Conservation (phyloP, 2,797 vertebrate species). For the Tragopan temminckii region DNA sequence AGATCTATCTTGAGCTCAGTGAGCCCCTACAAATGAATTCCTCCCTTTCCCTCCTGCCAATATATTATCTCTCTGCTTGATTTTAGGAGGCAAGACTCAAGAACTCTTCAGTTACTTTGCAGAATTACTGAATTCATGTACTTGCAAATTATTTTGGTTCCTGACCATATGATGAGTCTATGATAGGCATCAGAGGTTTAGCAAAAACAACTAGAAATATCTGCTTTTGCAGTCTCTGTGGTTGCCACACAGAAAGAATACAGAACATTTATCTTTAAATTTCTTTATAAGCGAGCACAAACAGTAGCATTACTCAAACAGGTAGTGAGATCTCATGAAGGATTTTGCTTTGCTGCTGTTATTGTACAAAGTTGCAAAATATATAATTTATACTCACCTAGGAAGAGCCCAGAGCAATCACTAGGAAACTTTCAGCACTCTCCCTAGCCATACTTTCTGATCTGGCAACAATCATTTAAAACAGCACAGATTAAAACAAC, state of each 20-base stretch:
- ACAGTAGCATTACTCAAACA: neutral
- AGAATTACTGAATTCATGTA: neutral
- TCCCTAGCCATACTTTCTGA: neutral
- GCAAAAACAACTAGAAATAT: neutral
- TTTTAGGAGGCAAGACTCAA: neutral
- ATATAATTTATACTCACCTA: neutral
- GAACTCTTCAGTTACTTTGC: neutral
- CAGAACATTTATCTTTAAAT: neutral
- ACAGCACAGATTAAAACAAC: neutral
- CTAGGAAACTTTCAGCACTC: neutral
- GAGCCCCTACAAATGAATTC: constrained; percentile 19
- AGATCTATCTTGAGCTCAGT: constrained; percentile 11
- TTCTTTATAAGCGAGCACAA: neutral
- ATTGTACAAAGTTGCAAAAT: neutral
- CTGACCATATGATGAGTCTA: neutral
- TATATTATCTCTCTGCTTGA: neutral
- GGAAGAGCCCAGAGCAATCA: rapidly evolving
- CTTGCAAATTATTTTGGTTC: neutral
- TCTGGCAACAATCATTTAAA: neutral
- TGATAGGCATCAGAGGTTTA: neutral
- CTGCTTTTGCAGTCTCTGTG: neutral
- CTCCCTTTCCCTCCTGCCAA: neutral
- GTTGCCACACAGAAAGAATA: neutral
- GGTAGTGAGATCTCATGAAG: neutral
- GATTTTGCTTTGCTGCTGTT: neutral